Conservation (phyloP, 2,797 vertebrate genomes). For the Podargus strigoides region DNA sequence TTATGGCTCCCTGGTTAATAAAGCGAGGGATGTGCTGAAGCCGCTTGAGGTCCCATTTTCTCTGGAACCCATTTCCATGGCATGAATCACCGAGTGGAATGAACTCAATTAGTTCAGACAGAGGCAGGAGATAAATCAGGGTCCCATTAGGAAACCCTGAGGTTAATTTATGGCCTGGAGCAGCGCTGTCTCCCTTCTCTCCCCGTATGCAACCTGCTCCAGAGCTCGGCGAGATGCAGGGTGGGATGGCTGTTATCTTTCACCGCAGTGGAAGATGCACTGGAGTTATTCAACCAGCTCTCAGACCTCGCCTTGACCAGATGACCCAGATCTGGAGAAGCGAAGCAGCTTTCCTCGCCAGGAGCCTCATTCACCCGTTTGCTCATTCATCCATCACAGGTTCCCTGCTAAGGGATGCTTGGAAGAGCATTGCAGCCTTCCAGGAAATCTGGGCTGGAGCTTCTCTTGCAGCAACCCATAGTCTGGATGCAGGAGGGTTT, state of each 20-base stretch:
- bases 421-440: background rate
- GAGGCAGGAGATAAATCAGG: conserved; percentile 75
- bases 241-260: background rate
- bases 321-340: background rate
- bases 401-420: background rate
- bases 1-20: background rate
- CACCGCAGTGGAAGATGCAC: background rate
- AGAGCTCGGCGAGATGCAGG: background rate
- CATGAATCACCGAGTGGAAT: conserved; percentile 72
- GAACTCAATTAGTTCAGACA: conserved; percentile 78
- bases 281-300: background rate
- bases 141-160: conserved; percentile 67
- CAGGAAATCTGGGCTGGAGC: background rate
- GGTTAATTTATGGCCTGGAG: conserved; percentile 52
- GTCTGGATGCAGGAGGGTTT: background rate
- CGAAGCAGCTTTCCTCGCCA: background rate
- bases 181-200: background rate
- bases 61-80: conserved; percentile 68
- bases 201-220: background rate
- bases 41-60: conserved; percentile 55
- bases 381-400: accelerated
- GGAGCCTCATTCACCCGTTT: background rate
- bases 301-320: background rate
- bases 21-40: conserved; percentile 1
- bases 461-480: accelerated